A percentile compares a stretch with the other conserved stretches of the same genome.
Conservation (phyloP, 1,140 invertebrate species). For the Tachypleus tridentatus region DNA sequence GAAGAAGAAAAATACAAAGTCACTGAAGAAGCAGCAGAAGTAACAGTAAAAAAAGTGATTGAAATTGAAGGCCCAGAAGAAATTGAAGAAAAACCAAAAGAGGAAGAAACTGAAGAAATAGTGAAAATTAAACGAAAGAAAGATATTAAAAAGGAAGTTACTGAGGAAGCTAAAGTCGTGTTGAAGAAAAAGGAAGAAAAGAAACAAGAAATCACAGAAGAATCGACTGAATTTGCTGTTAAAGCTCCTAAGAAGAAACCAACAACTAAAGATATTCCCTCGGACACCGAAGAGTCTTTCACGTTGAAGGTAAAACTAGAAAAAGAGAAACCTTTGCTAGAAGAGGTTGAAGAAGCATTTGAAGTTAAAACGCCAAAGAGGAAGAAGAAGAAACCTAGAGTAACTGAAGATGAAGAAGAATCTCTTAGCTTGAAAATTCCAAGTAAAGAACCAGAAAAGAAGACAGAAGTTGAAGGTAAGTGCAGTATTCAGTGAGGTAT, state of each 20-base stretch:
- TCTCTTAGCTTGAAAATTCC: conserved; percentile 27
- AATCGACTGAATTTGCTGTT: neutral
- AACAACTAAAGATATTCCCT: neutral
- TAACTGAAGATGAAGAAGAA: conserved; percentile 22
- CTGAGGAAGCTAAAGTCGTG: conserved; percentile 1
- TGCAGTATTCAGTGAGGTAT: too few relatives aligned
- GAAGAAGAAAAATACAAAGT: conserved; percentile 5
- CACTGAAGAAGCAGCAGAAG: conserved; percentile 22
- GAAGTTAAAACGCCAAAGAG: conserved; percentile 5
- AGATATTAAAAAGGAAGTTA: neutral
- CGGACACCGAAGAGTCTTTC: conserved; percentile 14
- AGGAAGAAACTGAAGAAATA: conserved; percentile 9
- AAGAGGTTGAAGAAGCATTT: conserved; percentile 24
- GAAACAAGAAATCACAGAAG: neutral
- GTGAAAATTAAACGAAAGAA: neutral
- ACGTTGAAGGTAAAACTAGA: conserved; percentile 9
- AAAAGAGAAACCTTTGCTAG: conserved; percentile 2
- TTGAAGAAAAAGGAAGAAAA: neutral
- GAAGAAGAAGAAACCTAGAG: conserved; percentile 14
- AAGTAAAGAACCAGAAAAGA: conserved; percentile 23
- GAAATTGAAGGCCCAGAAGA: conserved; percentile 12
- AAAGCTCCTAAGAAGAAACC: neutral
- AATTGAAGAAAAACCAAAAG: neutral
- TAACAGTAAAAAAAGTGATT: conserved; percentile 7
- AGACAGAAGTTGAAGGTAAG: conserved; percentile 25